Conservation (phyloP, 2,888 invertebrate species). For the Beris chalybata region DNA sequence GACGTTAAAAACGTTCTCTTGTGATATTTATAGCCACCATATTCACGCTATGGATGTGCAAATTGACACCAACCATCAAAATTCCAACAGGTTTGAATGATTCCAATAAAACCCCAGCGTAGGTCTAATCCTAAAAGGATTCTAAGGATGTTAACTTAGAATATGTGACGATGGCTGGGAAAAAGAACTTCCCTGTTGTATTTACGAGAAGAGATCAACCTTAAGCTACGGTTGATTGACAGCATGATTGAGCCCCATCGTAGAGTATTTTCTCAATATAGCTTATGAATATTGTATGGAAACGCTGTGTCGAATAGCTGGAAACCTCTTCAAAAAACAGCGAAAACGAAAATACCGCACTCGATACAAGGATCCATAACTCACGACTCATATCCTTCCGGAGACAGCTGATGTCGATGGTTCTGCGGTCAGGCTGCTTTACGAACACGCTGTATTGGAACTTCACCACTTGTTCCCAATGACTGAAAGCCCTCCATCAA, state of each 20-base stretch:
- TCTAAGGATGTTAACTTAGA: no score
- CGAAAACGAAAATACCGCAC: no score
- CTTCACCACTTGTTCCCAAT: no score
- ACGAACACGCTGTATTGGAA: no score
- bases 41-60: slow-evolving; percentile 2
- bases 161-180: background rate
- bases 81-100: slow-evolving; percentile 25
- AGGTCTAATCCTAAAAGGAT: background rate
- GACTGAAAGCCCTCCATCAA: no score
- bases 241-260: slow-evolving; percentile 14
- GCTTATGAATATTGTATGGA: background rate
- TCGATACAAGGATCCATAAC: no score
- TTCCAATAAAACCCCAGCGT: background rate
- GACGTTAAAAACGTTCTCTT: no score
- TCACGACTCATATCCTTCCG: no score
- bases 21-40: no score
- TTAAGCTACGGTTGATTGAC: slow-evolving; percentile 23
- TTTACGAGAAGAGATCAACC: background rate
- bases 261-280: slow-evolving; percentile 19
- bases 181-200: background rate
- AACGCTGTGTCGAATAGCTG: background rate
- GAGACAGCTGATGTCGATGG: no score
- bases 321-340: no score
- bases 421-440: no score
- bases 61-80: slow-evolving; percentile 24